These are phyloP conservation scores for Oxycera nigricornis DNA, from an alignment of 2,888 invertebrate genomes.

Conservation along the genomic window DNA sequence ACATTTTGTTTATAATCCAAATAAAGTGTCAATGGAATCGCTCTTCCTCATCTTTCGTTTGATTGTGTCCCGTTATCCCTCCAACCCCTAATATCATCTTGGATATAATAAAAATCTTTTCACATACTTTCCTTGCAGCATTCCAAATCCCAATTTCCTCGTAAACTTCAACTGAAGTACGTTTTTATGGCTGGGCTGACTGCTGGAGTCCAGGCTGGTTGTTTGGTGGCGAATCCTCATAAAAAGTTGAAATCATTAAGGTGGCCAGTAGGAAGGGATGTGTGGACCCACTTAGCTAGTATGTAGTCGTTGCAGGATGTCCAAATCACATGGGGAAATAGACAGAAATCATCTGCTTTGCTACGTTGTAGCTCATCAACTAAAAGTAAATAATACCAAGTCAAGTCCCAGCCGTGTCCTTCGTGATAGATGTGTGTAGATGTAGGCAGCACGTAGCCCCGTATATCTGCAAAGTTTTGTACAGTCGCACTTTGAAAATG, in stretches of 20 bases:
- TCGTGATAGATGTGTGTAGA: not conserved
- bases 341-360: not conserved
- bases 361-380: conserved; percentile 1
- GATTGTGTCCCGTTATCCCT: not conserved
- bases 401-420: not conserved
- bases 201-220: not conserved
- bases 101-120: not conserved
- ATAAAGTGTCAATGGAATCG: conserved; percentile 22
- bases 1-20: conserved; percentile 11
- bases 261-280: not conserved
- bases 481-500: too few relatives aligned
- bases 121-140: not conserved
- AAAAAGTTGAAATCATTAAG: conserved; percentile 6
- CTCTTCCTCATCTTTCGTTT: not conserved
- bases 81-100: not conserved
- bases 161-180: conserved; percentile 24
- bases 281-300: not conserved
- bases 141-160: conserved; percentile 26
- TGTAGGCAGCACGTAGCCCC: not conserved
- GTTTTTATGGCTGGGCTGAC: not conserved
- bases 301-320: not conserved
- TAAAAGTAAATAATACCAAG: conserved; percentile 13
- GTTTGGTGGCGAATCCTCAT: not conserved
- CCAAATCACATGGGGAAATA: not conserved
- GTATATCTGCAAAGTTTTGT: not conserved